These are phyloP conservation scores for Acromyrmex charruanus DNA, from an alignment of 1,140 invertebrate genomes.

Conservation along the genomic window DNA sequence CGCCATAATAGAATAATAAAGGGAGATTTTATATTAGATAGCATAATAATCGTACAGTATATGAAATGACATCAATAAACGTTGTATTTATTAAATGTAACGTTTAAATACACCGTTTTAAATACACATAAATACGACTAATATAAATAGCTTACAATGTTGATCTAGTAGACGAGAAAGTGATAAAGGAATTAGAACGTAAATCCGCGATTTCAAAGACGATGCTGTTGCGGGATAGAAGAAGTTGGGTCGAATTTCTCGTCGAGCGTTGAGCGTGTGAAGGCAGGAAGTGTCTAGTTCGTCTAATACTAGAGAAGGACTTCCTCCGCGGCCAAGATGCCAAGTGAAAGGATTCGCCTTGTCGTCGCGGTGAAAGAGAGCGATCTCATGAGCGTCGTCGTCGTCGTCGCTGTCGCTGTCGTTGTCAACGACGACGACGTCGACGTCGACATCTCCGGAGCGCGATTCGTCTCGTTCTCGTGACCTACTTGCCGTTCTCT, in stretches of 20 bases:
- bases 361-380: background rate
- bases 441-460: slow-evolving; percentile 64
- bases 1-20: background rate
- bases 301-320: slow-evolving; percentile 3
- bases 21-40: background rate
- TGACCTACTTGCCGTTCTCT: slow-evolving; percentile 82
- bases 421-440: slow-evolving; percentile 61
- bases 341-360: slow-evolving; percentile 71
- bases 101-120: background rate
- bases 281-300: slow-evolving; percentile 60
- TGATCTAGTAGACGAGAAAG: slow-evolving; percentile 5
- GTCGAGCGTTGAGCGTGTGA: background rate
- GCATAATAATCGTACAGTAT: background rate
- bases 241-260: slow-evolving; percentile 29
- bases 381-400: slow-evolving; percentile 38
- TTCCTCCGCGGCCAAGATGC: slow-evolving; percentile 61
- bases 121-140: background rate
- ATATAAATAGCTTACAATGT: background rate
- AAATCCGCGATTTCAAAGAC: slow-evolving; percentile 17
- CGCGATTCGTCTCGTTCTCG: slow-evolving; percentile 75
- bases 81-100: background rate
- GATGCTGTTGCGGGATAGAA: background rate
- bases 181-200: slow-evolving; percentile 10
- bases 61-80: background rate
- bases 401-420: slow-evolving; percentile 45